Base-by-base conservation (phyloP, 2,888 invertebrate species). In the Cataglyphis albicans region DNA sequence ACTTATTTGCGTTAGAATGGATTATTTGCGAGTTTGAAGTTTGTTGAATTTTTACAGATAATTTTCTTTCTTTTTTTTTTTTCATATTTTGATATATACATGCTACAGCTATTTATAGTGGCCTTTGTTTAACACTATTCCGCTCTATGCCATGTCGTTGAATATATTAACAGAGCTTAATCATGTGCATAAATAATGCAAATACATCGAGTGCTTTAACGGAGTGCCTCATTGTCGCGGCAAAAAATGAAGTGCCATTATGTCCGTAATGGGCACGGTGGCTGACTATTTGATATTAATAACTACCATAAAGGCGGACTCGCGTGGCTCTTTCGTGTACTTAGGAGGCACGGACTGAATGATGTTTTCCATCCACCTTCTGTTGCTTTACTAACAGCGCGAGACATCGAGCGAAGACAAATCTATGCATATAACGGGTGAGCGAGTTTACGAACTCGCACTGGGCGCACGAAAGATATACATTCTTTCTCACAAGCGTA, bases 231-330 rank as follows among this genome's bases (percentile, higher is more conserved):
- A 90, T 91, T 86, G 91, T 90, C 91, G 88, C 86, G 76, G 84
- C 67, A 89, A 91, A 91, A 91, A 91, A 91, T 85, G 81, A 85
- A 85, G 85, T 84, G 81, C 88, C 88, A 91, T 91, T 91, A 91
- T 84, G 85, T 75, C 82, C 82, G 75, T 89, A 88, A 91, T 91
- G 88, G 89, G 86, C 87, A 88, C 87, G 81, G 90, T 91, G 88
- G 87, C 86, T 87, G 90, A 89, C 91, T 89, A 91, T 91, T 91
- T 76, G 84, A 89, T 90, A 91, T 91, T 91, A 89, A 91, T 91
- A 90, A 87, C 89, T 83, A 85, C 85, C 91, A 91, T 91, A 91
- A 91, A 88, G 88, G 76, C 74, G 85, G 85, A 82, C 87, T 87
- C 81, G 86, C 75, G 44, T 83, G 87, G 86, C 81, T 90, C 74